A percentile compares a stretch with the other conserved stretches of the same genome.
Evolutionary conservation across 2,888 invertebrate genomes (phyloP).

Genomic region (Megaustenia siamemsis): DNA sequence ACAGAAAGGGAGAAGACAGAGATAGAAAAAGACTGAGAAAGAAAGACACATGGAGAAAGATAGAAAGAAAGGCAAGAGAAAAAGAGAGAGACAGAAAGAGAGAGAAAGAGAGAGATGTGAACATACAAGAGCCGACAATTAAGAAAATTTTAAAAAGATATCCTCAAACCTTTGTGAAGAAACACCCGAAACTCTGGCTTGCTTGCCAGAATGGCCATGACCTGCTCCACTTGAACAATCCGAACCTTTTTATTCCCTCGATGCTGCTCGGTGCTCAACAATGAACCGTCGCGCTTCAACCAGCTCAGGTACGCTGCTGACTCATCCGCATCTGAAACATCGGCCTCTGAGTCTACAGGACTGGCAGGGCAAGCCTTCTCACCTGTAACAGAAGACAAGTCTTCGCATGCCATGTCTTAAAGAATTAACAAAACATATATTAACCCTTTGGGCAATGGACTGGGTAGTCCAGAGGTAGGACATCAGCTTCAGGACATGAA

Average conservation of each 20-base stretch:
- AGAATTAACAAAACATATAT: no score
- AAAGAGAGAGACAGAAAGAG: not conserved
- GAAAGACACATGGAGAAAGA: no score
- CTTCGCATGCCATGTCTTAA: no score
- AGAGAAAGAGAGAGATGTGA: no score
- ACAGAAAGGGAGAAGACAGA: no score
- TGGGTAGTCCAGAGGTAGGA: no score
- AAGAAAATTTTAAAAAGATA: not conserved
- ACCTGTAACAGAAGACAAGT: constrained; percentile 31
- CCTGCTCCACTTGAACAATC: constrained; percentile 34
- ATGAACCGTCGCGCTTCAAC: constrained; percentile 38
- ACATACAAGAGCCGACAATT: not conserved
- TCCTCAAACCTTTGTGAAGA: constrained; percentile 49
- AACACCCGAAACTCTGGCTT: constrained; percentile 46
- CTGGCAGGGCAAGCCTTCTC: constrained; percentile 42
- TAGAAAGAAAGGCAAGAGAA: no score
- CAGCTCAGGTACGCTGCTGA: constrained; percentile 24
- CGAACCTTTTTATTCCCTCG: constrained; percentile 40
- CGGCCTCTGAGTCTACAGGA: constrained; percentile 48
- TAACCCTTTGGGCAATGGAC: no score
- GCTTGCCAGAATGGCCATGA: constrained; percentile 12
- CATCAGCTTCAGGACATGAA: no score
- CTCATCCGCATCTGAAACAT: constrained; percentile 49
- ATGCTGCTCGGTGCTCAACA: constrained; percentile 10
- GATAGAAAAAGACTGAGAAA: no score